These are phyloP conservation scores for Aulostomus chinensis DNA, from an alignment of 2,797 vertebrate species.

Conservation along the genomic window DNA sequence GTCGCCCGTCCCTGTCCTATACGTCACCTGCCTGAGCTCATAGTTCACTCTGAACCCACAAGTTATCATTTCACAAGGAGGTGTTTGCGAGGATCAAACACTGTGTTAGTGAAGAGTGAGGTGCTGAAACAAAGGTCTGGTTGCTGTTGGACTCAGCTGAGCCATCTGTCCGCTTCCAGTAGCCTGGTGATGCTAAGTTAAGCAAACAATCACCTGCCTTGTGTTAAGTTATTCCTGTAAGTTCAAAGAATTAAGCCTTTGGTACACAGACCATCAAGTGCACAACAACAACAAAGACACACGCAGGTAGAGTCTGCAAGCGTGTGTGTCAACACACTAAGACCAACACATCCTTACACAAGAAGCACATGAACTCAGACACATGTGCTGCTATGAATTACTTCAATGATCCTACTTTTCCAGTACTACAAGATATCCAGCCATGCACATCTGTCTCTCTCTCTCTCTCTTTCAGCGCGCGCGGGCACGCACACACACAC, in stretches of 20 bases:
- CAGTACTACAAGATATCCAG: constrained; percentile 40
- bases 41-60: too few relatives aligned
- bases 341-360: constrained; percentile 13
- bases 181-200: not conserved
- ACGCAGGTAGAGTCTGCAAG: constrained; percentile 2
- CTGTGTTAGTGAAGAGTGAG: not conserved
- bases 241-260: not conserved
- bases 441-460: constrained; percentile 15
- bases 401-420: constrained; percentile 40
- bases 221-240: constrained; percentile 5
- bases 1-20: too few relatives aligned
- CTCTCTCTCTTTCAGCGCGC: constrained; percentile 56
- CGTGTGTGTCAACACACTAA: too few relatives aligned
- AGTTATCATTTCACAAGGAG: not conserved
- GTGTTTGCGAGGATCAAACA: constrained; percentile 1
- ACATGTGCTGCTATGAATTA: constrained; percentile 28
- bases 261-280: constrained; percentile 9
- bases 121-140: not conserved
- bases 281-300: constrained; percentile 13
- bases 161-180: too few relatives aligned
- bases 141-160: not conserved
- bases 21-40: too few relatives aligned
- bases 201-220: not conserved
- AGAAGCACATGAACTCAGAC: constrained; percentile 10
- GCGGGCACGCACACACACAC: constrained; percentile 11